Base-by-base conservation (phyloP, 2,888 invertebrate species). In the Spodoptera picta region DNA sequence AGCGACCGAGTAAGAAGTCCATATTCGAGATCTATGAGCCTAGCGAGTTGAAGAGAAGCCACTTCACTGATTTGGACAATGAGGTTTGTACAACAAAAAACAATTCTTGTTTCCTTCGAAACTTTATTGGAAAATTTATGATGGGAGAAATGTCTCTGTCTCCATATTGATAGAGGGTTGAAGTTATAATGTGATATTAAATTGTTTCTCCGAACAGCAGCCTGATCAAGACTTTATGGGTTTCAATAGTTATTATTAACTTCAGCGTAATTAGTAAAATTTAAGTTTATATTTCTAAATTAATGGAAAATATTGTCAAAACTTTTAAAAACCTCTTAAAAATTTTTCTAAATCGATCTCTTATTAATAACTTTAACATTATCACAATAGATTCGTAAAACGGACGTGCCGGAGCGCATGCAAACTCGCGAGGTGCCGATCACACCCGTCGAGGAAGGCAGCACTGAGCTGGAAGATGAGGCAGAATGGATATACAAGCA, bases 401-500 rank as follows among this genome's bases (percentile, higher is more conserved):
- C 97, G 0, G 98, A 98, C 84, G 96, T 98, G 69, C 98, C 98
- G 0, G 99, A 99, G 90, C 96, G 99, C 11, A 98, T 99, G 97
- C 98, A 99, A 92, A 94, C 99, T 58, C 96, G 99, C 1, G 97
- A 97, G 81, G 96, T 98, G 47, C 98, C 98, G 0, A 97, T 99
- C 3, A 97, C 97, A 0, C 90, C 97, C 0, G 97, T 98, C 0
- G 95, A 96, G 0, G 98, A 98, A 83, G 97, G 97, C 65, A 97
- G 97, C 12, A 96, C 96, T 0, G 99, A 99, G 88, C 87, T 99
- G 46, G 98, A 98, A 57, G 97, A 98, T 59, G 99, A 99, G 88
- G 98, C 99, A 0, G 98, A 98, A 81, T 99, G 99, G 99, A 99
- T 99, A 73, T 99, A 98, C 89, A 97, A 98, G 79, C 97, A 98